Percentiles rank a stretch among this genome's conserved stretches.
Evolutionary conservation across 2,113 vertebrate species (phyloP).

Genomic region (Baryphthengus martii): DNA sequence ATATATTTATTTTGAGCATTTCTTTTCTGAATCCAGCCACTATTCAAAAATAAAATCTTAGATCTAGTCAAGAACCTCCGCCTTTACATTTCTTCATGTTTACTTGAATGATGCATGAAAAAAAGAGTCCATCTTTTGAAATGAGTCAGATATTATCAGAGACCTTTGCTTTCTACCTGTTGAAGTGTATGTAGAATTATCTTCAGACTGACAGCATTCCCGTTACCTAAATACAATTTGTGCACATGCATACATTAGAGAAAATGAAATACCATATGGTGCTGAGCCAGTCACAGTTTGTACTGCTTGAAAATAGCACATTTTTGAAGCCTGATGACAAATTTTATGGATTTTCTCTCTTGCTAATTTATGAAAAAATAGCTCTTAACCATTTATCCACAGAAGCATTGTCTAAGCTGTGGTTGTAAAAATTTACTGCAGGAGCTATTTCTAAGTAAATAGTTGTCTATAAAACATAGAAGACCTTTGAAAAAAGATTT

Average conservation of each 20-base stretch:
- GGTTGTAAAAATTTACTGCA: slow-evolving; percentile 29
- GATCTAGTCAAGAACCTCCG: not conserved
- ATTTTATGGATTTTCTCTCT: slow-evolving; percentile 59
- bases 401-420: slow-evolving; percentile 6
- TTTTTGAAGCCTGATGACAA: slow-evolving; percentile 59
- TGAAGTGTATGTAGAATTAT: not conserved
- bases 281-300: slow-evolving; percentile 64
- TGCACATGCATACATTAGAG: slow-evolving; percentile 61
- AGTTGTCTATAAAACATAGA: slow-evolving; percentile 14
- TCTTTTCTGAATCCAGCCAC: not conserved
- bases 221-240: slow-evolving; percentile 55
- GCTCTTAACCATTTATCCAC: slow-evolving; percentile 56
- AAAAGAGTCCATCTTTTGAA: not conserved
- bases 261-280: slow-evolving; percentile 73
- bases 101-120: not conserved
- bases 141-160: not conserved
- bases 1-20: not conserved
- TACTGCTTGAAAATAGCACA: slow-evolving; percentile 65
- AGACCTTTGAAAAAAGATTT: not conserved
- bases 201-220: slow-evolving; percentile 40
- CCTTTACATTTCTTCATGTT: not conserved
- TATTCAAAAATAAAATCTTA: not conserved
- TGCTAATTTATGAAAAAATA: slow-evolving; percentile 47
- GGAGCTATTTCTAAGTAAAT: slow-evolving; percentile 36
- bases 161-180: slow-evolving; percentile 27